Conservation (phyloP, 2,888 invertebrate genomes). For the Lasius fuliginosus region DNA sequence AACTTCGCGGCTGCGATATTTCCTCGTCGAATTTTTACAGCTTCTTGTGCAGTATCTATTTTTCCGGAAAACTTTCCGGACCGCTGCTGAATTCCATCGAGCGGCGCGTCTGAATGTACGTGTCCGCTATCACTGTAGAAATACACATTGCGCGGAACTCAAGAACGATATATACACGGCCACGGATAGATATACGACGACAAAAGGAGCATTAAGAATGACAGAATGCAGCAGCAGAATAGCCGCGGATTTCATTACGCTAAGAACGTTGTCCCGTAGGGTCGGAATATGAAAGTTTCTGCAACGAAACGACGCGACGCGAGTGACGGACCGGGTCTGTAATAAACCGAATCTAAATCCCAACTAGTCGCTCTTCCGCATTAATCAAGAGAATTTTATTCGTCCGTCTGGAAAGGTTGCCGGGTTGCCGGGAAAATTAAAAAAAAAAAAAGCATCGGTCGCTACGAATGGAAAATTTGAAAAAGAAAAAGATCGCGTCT, state of each 20-base stretch:
- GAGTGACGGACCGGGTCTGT: background rate
- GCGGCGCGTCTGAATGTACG: conserved; percentile 33
- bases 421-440: background rate
- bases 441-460: background rate
- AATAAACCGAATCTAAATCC: conserved; percentile 46
- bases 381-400: conserved; percentile 45
- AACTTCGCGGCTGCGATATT: conserved; percentile 34
- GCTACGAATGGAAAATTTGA: background rate
- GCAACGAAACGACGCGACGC: conserved; percentile 55
- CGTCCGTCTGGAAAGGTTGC: conserved; percentile 12
- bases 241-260: conserved; percentile 65
- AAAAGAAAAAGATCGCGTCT: background rate
- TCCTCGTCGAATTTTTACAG: conserved; percentile 40
- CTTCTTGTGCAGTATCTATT: conserved; percentile 43
- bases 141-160: conserved; percentile 16
- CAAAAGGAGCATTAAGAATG: conserved; percentile 49
- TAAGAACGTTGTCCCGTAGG: conserved; percentile 60
- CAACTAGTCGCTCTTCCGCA: conserved; percentile 18
- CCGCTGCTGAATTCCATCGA: conserved; percentile 23
- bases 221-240: conserved; percentile 31
- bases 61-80: conserved; percentile 42
- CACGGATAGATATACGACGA: conserved; percentile 23
- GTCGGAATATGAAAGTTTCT: conserved; percentile 70
- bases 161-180: conserved; percentile 30
- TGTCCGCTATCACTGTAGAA: conserved; percentile 21